Percentiles rank a stretch among this genome's conserved stretches.
Conservation (phyloP, 2,888 invertebrate genomes). For the Platycnemis pennipes region DNA sequence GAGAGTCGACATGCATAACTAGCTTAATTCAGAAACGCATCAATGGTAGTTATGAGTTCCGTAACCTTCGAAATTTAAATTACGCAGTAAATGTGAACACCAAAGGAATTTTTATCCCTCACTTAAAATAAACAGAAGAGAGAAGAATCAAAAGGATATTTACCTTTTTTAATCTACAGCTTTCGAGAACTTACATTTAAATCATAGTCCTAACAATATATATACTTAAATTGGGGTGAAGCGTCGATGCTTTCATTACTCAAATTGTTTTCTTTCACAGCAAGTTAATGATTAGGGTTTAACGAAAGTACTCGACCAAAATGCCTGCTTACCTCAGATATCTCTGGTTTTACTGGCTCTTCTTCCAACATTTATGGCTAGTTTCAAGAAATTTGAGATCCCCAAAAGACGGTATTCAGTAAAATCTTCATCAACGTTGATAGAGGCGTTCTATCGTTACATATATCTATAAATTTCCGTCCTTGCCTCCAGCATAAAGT, state of each 20-base stretch:
- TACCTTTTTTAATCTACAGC: background rate
- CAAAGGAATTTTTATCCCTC: too few relatives aligned
- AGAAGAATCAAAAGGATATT: background rate
- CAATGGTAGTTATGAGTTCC: too few relatives aligned
- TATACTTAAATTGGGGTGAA: background rate
- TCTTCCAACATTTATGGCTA: background rate
- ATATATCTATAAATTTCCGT: background rate
- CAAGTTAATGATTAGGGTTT: background rate
- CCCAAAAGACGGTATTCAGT: background rate
- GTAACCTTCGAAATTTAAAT: too few relatives aligned
- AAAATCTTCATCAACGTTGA: background rate
- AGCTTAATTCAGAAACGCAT: too few relatives aligned
- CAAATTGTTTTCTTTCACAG: background rate
- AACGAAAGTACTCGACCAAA: background rate
- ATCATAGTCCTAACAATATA: too few relatives aligned
- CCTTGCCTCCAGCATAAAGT: background rate
- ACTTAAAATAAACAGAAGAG: too few relatives aligned
- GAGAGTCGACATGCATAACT: too few relatives aligned
- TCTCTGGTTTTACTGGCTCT: background rate
- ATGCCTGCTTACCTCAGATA: background rate
- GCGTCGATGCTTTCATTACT: background rate
- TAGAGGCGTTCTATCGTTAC: background rate
- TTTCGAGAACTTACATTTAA: background rate
- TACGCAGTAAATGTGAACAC: too few relatives aligned
- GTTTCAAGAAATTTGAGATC: background rate